Base-by-base conservation (phyloP, 2,888 invertebrate genomes). In the Orgyia antiqua region DNA sequence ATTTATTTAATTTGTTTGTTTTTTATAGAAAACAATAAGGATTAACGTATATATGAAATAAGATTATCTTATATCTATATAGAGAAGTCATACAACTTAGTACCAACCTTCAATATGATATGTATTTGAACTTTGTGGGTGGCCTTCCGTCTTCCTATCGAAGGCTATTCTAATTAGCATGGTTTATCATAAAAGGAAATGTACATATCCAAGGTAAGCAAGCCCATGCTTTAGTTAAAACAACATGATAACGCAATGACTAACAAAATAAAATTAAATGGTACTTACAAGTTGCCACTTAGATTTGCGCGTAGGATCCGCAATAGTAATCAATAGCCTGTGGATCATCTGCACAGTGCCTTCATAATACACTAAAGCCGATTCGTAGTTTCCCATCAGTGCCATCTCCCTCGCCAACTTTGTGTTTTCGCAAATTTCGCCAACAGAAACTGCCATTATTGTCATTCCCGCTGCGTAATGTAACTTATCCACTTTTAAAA, bases 351-450 rank as follows among this genome's bases (percentile, higher is more conserved):
- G 95, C 36, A 98, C 90, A 6, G 95, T 94, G 30, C 96, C 95
- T 73, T 97, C 95, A 71, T 97, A 98, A 78, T 97, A 97, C 36
- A 97, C 94, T 49, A 93, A 90, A 12, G 98, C 94, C 43, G 95
- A 94, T 66, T 98, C 98, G 70, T 99, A 99, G 79, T 97, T 96
- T 11, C 98, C 98, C 69, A 95, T 92, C 62, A 98, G 87, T 41
- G 97, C 95, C 92, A 94, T 95, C 88, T 99, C 98, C 64, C 98
- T 89, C 35, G 97, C 98, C 78, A 97, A 83, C 82, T 95, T 96
- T 38, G 97, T 94, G 87, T 97, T 97, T 87, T 97, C 97, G 88
- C 93, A 94, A 83, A 97, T 95, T 88, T 96, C 96, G 77, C 92
- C 93, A 76, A 94, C 91, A 68, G 93, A 93, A 77, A 94, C 93